A percentile compares a stretch with the other conserved stretches of the same genome.
phyloP scores from a whole-genome alignment of 2,797 vertebrate genomes.

The Zalophus californianus region DNA sequence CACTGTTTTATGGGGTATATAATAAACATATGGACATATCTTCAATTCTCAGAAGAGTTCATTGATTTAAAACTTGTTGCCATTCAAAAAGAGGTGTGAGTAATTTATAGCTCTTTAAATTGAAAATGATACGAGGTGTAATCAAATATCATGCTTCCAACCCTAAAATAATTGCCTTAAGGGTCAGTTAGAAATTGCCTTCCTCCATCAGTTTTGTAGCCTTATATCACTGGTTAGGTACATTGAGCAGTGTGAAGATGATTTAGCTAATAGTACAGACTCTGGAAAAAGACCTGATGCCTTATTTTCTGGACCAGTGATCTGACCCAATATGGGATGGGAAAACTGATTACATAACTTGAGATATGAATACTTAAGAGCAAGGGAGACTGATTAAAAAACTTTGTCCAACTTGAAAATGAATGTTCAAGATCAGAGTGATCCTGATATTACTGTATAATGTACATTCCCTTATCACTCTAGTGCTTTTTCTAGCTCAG shows the following conservation, averaged over 20 bases:
- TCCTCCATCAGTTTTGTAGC: conserved; percentile 55
- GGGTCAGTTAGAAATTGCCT: conserved; percentile 70
- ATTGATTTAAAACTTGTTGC: conserved; percentile 69
- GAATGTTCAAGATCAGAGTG: conserved; percentile 66
- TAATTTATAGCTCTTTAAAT: conserved; percentile 73
- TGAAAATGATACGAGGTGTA: conserved; percentile 62
- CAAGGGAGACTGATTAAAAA: conserved; percentile 62
- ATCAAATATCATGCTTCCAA: conserved; percentile 63
- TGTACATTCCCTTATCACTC: conserved; percentile 73
- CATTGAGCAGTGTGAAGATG: conserved; percentile 44
- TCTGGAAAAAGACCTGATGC: conserved; percentile 58
- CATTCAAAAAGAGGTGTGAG: conserved; percentile 34
- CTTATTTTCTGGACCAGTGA: conserved; percentile 81
- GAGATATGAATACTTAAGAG: conserved; percentile 64
- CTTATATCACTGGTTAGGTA: conserved; percentile 18
- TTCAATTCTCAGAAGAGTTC: conserved; percentile 51
- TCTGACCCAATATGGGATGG: conserved; percentile 57
- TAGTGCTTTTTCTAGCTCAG: conserved; percentile 74
- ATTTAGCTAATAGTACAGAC: conserved; percentile 67
- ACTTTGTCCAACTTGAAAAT: conserved; percentile 67
- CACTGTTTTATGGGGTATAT: conserved; percentile 6
- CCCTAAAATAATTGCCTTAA: conserved; percentile 66
- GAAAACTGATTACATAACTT: conserved; percentile 71
- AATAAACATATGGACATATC: conserved; percentile 54
- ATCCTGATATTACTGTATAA: conserved; percentile 26